These are phyloP conservation scores for Okapia johnstoni DNA, from an alignment of 2,113 vertebrate genomes.

Conservation along the genomic window DNA sequence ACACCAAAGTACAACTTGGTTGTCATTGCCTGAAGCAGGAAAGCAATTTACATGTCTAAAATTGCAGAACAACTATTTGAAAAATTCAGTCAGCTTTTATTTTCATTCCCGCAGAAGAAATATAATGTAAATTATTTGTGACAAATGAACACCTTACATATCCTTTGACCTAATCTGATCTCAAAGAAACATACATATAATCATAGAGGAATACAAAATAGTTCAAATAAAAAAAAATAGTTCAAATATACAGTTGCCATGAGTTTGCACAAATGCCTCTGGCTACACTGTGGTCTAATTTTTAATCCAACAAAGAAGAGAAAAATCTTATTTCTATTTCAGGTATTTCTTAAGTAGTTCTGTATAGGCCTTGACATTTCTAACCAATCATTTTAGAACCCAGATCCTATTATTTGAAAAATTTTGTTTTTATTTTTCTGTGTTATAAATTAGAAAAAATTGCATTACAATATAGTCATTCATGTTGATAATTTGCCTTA, in stretches of 20 bases:
- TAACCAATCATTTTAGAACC: neutral
- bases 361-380: neutral
- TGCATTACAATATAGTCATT: neutral
- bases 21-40: constrained; percentile 31
- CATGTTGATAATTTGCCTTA: neutral
- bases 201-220: neutral
- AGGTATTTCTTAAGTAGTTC: neutral
- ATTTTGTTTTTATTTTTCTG: neutral
- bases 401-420: neutral
- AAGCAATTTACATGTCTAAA: constrained; percentile 26
- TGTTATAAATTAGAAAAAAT: neutral
- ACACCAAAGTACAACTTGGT: neutral
- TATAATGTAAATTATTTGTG: constrained; percentile 2
- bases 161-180: constrained; percentile 29
- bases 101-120: constrained; percentile 26
- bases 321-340: neutral
- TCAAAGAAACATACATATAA: neutral
- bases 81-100: constrained; percentile 24
- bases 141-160: constrained; percentile 28
- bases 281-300: neutral
- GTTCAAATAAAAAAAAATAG: neutral
- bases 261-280: neutral
- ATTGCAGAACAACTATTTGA: neutral
- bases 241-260: neutral
- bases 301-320: neutral